Base-by-base conservation (phyloP, 2,113 vertebrate genomes). In the Alouatta palliata region DNA sequence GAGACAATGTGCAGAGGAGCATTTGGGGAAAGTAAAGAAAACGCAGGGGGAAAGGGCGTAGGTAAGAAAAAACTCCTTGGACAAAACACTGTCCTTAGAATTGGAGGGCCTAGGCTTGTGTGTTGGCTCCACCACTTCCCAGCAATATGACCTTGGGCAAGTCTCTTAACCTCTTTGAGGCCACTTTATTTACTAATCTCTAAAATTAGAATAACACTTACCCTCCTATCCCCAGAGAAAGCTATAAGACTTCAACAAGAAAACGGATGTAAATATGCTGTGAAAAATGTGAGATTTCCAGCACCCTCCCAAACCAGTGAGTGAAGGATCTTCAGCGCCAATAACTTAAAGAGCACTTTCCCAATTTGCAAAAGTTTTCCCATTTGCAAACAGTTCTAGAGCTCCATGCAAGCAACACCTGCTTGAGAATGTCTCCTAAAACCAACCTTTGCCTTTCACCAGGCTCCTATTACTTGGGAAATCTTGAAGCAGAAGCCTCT, bases 131-230 rank as follows among this genome's bases (percentile, higher is more conserved):
- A 90, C 79, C 32, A 27, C 30, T 61, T 71, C 43, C 37, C 43
- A 90, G 47, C 93, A 73, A 10, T 90, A 88, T 95, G 94, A 97
- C 97, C 92, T 97, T 96, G 92, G 96, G 17, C 54, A 79, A 95
- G 92, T 95, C 92, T 94, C 71, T 95, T 96, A 85, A 94, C 90
- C 76, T 90, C 32, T 61, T 77, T n/a, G 52, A 94, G 66, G 92
- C 90, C 87, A 95, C 21, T 95, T 71, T 97, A 77, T 95, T 93
- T 96, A 96, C 87, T 45, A 11, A 23, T 56, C 77, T 97, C 96
- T 96, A 96, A 97, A 97, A 96, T 96, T 95, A 97, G 96, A 94
- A 58, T 88, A 92, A 97, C 76, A 91, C 54, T 86, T n/a, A 73
- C 40, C 86, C 23, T 97, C 92, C 80, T 64, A 61, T 83, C 49